Base-by-base conservation (phyloP, 2,113 vertebrate species). In the Lampris incognitus region DNA sequence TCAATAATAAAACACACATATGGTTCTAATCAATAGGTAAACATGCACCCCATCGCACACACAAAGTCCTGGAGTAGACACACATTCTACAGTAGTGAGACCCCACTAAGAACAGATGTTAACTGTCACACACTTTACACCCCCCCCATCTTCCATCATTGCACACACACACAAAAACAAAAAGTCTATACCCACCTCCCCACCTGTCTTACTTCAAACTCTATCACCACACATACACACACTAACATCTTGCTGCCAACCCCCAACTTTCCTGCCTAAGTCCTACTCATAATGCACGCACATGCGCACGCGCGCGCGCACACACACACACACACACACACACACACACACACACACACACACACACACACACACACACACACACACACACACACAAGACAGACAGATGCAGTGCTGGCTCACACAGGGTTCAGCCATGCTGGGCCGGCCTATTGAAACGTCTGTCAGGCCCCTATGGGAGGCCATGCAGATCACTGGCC, bases 401-500 rank as follows among this genome's bases (percentile, higher is more conserved):
- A 68, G 83, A 85, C 89, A 91, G 89, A 90, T 93, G 91, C 83
- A 75, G 72, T 51, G 58, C 82, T 72, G 37, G 66, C 83, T 84
- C 85, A 86, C 86, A 91, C 81, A 88, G 89, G 52, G 57, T 58
- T 61, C 24, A 89, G 82, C 87, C 86, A 71, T 50, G 80, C 85
- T 87, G 88, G 81, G 83, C 41, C 66, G 71, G 82, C 58, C 91
- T 79, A 88, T 91, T 88, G 84, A 92, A 88, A 77, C 48, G 36
- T 85, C 90, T 85, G 74, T 88, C 78, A 65, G 74, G 70, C 51
- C 86, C 85, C 88, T 84, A 36, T 81, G 89, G 85, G 90, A 87
- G 85, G 78, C 78, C 84, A 81, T 40, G 64, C 85, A 85, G 86
- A 89, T 88, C 90, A 89, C 88, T 91, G 90, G 83, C 84, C 91